These are phyloP conservation scores for Entelurus aequoreus DNA, from an alignment of 2,113 vertebrate genomes.

Conservation along the genomic window DNA sequence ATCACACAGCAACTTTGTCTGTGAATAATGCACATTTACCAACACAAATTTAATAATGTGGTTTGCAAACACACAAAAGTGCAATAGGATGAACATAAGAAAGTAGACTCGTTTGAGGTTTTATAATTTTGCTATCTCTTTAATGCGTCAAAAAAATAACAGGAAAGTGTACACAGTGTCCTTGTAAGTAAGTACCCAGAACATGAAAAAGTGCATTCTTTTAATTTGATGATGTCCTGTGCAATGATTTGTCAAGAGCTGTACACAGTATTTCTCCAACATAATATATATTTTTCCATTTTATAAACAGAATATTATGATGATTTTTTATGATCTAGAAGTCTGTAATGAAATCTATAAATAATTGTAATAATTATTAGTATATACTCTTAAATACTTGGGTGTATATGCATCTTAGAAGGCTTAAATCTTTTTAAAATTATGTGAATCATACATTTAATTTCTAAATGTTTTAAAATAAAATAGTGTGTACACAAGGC, in stretches of 20 bases:
- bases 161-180: slow-evolving; percentile 50
- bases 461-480: slow-evolving; percentile 81
- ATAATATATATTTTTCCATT: slow-evolving; percentile 48
- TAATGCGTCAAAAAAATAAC: slow-evolving; percentile 53
- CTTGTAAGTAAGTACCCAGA: slow-evolving; percentile 38
- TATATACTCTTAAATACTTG: slow-evolving; percentile 40
- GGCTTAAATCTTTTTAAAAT: slow-evolving; percentile 70
- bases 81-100: neutral
- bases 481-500: slow-evolving; percentile 88
- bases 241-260: slow-evolving; percentile 55
- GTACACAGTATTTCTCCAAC: slow-evolving; percentile 44
- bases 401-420: slow-evolving; percentile 43
- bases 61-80: neutral
- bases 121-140: slow-evolving; percentile 47
- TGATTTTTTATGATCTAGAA: slow-evolving; percentile 39
- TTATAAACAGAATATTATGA: slow-evolving; percentile 48
- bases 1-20: slow-evolving; percentile 23
- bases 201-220: slow-evolving; percentile 33
- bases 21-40: slow-evolving; percentile 34
- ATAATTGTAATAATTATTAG: slow-evolving; percentile 48
- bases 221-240: slow-evolving; percentile 37
- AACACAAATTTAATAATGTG: neutral
- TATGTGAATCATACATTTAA: slow-evolving; percentile 54
- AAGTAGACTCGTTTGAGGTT: slow-evolving; percentile 6
- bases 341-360: slow-evolving; percentile 37